These are phyloP conservation scores for Lagocephalus sceleratus DNA, from an alignment of 2,797 vertebrate species.

Conservation along the genomic window DNA sequence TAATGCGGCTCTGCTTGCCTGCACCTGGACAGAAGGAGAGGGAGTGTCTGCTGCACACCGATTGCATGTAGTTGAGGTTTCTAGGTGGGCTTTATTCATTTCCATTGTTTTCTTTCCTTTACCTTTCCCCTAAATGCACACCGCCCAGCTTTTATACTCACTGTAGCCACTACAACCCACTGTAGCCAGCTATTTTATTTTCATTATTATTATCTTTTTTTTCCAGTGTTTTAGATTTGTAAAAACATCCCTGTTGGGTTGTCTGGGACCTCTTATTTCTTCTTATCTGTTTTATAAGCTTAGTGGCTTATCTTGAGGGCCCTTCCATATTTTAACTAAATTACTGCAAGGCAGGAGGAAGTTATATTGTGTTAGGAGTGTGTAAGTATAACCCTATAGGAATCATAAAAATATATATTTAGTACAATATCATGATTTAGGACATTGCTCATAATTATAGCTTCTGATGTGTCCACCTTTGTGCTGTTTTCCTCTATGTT, in stretches of 20 bases:
- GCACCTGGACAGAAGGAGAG: conserved; percentile 66
- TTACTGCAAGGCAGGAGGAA: conserved; percentile 2
- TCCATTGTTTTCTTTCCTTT: conserved; percentile 16
- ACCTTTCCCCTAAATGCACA: conserved; percentile 20
- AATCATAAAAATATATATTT: conserved; percentile 3
- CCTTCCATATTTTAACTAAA: conserved; percentile 33
- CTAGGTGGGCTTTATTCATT: conserved; percentile 28
- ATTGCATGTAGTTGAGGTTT: conserved; percentile 50
- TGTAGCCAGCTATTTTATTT: conserved; percentile 18
- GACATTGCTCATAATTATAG: too few relatives aligned
- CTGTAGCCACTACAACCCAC: too few relatives aligned
- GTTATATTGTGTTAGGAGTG: conserved; percentile 1
- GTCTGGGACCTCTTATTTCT: conserved; percentile 51
- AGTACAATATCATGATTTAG: too few relatives aligned
- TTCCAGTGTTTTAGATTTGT: conserved; percentile 63
- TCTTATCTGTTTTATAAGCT: conserved; percentile 50
- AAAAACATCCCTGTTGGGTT: conserved; percentile 58
- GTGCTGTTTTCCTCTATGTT: conserved; percentile 20
- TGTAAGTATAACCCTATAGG: background rate
- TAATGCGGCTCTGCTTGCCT: conserved; percentile 67
- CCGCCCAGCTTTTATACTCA: conserved; percentile 12
- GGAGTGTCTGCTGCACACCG: conserved; percentile 45
- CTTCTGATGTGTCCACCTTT: too few relatives aligned
- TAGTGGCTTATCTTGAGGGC: conserved; percentile 12
- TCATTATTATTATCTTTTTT: too few relatives aligned